A percentile compares a stretch with the other conserved stretches of the same genome.
Evolutionary conservation across 1,140 invertebrate genomes (phyloP).

Genomic region (Caerostris darwini): DNA sequence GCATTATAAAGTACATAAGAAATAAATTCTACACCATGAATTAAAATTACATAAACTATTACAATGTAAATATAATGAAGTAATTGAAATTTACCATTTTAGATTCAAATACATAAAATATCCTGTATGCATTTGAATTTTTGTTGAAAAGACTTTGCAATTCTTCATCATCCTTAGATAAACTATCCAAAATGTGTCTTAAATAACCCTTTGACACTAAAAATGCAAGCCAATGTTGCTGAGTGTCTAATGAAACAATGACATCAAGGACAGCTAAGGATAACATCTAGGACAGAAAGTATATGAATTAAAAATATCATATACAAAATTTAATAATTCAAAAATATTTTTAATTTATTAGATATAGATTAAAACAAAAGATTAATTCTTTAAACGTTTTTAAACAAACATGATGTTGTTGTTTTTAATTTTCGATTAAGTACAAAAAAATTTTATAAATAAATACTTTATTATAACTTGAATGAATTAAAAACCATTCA

Average conservation of each 20-base stretch:
- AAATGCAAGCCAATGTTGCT: conserved; percentile 88
- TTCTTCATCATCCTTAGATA: conserved; percentile 88
- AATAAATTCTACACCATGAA: too few species aligned
- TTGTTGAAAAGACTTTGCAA: conserved; percentile 87
- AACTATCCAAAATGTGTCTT: conserved; percentile 90
- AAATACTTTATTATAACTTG: background rate
- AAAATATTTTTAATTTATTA: too few species aligned
- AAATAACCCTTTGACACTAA: conserved; percentile 91
- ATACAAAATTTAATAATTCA: too few species aligned
- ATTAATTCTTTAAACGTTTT: too few species aligned
- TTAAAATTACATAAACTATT: background rate
- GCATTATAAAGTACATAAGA: too few species aligned
- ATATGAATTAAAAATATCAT: too few species aligned
- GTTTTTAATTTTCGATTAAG: background rate
- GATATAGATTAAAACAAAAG: too few species aligned
- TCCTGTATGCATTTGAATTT: conserved; percentile 87
- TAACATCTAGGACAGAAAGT: conserved; percentile 84
- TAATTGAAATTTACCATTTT: conserved; percentile 85
- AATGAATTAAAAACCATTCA: background rate
- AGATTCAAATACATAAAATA: conserved; percentile 93
- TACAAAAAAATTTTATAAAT: background rate
- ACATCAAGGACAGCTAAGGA: conserved; percentile 91
- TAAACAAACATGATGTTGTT: too few species aligned
- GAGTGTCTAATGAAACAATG: conserved; percentile 88
- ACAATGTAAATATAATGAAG: background rate